These are phyloP conservation scores for Brevimyrus niger DNA, from an alignment of 2,113 vertebrate genomes.

Conservation along the genomic window DNA sequence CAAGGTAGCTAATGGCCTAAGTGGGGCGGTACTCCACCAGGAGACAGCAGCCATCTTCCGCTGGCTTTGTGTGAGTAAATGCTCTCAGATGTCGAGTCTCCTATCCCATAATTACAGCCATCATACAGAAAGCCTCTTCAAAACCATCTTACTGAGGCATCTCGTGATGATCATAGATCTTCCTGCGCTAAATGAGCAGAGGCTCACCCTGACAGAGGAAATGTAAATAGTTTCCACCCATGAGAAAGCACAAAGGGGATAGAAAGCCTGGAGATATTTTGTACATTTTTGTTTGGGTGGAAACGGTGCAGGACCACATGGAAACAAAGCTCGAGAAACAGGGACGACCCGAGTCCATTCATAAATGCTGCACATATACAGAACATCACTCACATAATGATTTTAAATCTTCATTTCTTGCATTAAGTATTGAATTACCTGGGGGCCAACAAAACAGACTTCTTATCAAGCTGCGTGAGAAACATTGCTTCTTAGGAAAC, in stretches of 20 bases:
- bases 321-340: neutral
- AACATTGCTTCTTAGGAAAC: neutral
- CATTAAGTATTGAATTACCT: no score
- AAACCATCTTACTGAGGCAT: conserved; percentile 18
- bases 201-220: neutral
- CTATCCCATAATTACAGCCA: conserved; percentile 23
- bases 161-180: conserved; percentile 2
- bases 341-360: neutral
- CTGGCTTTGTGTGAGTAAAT: conserved; percentile 9
- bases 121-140: neutral
- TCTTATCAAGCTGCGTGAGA: neutral
- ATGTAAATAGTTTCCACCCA: conserved; percentile 5
- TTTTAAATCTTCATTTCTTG: neutral
- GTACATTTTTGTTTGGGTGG: neutral
- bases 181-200: neutral
- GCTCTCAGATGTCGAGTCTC: conserved; percentile 18
- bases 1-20: conserved; percentile 24
- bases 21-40: neutral
- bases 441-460: neutral
- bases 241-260: neutral
- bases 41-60: conserved; percentile 3
- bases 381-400: neutral
- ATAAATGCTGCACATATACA: neutral
- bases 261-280: neutral
- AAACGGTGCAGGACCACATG: neutral